Evolutionary conservation across 2,797 vertebrate genomes (phyloP), one percentile per base, ranked within the genome.

Genomic region (Micromesistius poutassou): DNA sequence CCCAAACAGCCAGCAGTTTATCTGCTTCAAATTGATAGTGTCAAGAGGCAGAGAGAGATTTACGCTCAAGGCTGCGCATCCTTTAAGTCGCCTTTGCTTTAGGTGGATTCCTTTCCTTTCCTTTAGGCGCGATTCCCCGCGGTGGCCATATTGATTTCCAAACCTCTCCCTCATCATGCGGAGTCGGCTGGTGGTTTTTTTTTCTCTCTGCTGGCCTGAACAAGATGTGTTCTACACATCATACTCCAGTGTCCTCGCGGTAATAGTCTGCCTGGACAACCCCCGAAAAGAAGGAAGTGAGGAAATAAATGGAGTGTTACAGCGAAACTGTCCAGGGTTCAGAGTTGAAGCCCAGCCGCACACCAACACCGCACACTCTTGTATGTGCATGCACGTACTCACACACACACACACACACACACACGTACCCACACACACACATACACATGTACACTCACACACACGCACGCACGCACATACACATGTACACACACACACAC

Each of bases 241-340:
- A 87, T 73, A 77, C 78, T 81, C 71, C 81, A 82, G 80, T 91
- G 86, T 88, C 86, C 89, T 83, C 74, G 79, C 81, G 80, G 85
- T 81, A 82, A 85, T 77, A 80, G 55, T 7, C 5, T 62, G 6
- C 19, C 5, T 55, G 46, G 22, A 55, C 46, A 55, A 19, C 46
- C n/a, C 46, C 19, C 16, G 81, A 80, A 62, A 30, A 42, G 66
- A 73, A 76, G 74, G 84, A 86, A 84, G 72, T 73, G 77, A 78
- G 80, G 84, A 90, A 91, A 93, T 90, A 91, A 92, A 94, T 91
- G 85, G 88, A 91, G 90, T 92, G 92, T 91, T 92, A 89, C 86
- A 79, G 82, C 85, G 89, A 90, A 89, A 91, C 87, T 82, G 87
- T 91, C 88, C 91, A 90, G 85, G 86, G 86, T 87, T 89, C 83